Evolutionary conservation across 2,113 vertebrate genomes (phyloP).

Genomic region (Marcusenius ussheri): DNA sequence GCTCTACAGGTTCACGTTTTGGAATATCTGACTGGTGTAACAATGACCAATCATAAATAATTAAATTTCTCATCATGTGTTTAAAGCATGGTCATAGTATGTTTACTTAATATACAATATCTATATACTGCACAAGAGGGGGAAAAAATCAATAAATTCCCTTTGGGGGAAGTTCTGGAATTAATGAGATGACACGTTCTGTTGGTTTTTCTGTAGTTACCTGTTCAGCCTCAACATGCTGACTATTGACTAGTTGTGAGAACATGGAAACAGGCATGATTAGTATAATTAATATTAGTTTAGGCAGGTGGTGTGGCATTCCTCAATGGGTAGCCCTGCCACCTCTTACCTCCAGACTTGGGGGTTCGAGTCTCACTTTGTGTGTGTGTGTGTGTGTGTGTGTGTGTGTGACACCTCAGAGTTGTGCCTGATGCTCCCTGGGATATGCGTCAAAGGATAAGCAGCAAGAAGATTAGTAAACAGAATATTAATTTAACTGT

Average conservation of each 20-base stretch:
- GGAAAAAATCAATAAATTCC: neutral
- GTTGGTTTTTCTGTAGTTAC: constrained; percentile 1
- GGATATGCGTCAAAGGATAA: neutral
- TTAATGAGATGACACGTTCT: neutral
- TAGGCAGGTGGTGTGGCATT: neutral
- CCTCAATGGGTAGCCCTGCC: neutral
- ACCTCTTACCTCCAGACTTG: neutral
- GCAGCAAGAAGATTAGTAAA: neutral
- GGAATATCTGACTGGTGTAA: neutral
- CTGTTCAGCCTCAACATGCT: neutral
- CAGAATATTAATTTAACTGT: neutral
- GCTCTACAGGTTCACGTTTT: neutral
- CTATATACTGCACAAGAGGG: neutral
- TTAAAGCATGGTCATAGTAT: neutral
- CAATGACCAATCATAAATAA: neutral
- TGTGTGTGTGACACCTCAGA: neutral
- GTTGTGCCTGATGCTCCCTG: neutral
- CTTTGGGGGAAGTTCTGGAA: neutral
- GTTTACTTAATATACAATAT: neutral
- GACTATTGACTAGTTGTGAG: neutral
- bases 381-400: no score
- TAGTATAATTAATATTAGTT: neutral
- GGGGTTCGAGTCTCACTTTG: neutral
- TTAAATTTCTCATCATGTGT: neutral
- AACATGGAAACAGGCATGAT: neutral